Conservation (phyloP, 1,140 invertebrate species). For the Antheraea pernyi region DNA sequence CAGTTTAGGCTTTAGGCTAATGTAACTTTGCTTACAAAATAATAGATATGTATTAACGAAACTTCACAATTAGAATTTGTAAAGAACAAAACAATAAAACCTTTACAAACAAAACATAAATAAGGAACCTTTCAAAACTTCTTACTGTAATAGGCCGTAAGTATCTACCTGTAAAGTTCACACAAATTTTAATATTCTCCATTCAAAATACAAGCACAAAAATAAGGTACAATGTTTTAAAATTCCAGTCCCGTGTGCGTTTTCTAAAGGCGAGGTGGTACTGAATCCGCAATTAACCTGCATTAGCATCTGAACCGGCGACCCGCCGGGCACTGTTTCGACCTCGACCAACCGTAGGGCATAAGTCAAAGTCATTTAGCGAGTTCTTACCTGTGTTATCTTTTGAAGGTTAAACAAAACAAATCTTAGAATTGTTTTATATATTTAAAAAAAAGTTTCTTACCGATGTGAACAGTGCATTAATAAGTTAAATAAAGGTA, state of each 20-base stretch:
- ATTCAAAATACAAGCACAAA: constrained; percentile 11
- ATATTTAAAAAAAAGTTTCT: too few species aligned
- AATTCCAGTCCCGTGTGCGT: constrained; percentile 38
- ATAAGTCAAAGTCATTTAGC: constrained; percentile 6
- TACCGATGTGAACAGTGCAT: too few species aligned
- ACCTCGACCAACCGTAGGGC: constrained; percentile 12
- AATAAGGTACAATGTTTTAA: constrained; percentile 23
- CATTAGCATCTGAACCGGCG: constrained; percentile 51
- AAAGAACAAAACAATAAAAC: background rate
- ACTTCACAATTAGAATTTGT: too few species aligned
- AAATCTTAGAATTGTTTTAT: too few species aligned
- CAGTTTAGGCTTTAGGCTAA: too few species aligned
- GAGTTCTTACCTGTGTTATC: background rate
- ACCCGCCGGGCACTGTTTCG: constrained; percentile 23
- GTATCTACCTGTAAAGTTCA: background rate
- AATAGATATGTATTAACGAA: too few species aligned
- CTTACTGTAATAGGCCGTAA: background rate
- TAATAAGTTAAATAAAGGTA: too few species aligned
- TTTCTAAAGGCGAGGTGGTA: constrained; percentile 46
- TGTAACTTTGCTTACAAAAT: too few species aligned
- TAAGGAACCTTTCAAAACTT: background rate
- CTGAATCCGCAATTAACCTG: constrained; percentile 55
- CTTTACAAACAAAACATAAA: background rate
- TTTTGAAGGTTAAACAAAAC: too few species aligned
- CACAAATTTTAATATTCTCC: constrained; percentile 1